Evolutionary conservation across 2,888 invertebrate species (phyloP), one percentile per base, ranked within the genome.

Genomic region (Drosophila niveifrons): DNA sequence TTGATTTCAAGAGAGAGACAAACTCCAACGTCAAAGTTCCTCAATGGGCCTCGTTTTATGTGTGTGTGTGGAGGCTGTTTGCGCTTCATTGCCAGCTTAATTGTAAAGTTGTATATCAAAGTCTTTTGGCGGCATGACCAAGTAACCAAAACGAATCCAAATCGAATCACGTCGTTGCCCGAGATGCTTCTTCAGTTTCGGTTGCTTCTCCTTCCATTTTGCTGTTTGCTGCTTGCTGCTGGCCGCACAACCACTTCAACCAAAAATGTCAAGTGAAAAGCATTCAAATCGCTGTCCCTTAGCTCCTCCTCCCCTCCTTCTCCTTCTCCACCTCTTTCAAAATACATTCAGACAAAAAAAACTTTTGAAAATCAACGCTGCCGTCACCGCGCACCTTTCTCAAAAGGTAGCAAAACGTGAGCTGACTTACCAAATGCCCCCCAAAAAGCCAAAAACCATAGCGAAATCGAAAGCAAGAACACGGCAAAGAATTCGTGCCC

Each of bases 331-430:
- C 9, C 31, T 3, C n/a, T 6, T 36, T n/a, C 15, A 10, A 11
- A 46, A 13, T 13, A 44, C 29, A 17, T 13, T 31, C 36, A 31
- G 17, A 52, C 51, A 53, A 62, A 62, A 82, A 82, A 82, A 78
- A 79, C 68, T 83, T 88, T 86, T 82, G 63, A 83, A 83, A 81
- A 82, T 88, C 88, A 85, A 82, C 82, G 86, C 72, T 58, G 67
- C 2, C 13, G 39, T n/a, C n/a, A n/a, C 39, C 44, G 56, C 83
- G 82, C 82, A 57, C 88, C 86, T 84, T 68, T 51, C 63, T 34
- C 13, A 43, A 59, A 80, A 78, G 70, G 78, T 76, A 78, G 63
- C 56, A 47, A 53, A 59, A 84, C 83, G 83, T 84, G 83, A 59
- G 53, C 50, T 41, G 83, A 87, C 73, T 84, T 46, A 15, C 50